These are phyloP conservation scores for Pyrrhia umbra DNA, from an alignment of 2,888 invertebrate genomes.

Conservation along the genomic window DNA sequence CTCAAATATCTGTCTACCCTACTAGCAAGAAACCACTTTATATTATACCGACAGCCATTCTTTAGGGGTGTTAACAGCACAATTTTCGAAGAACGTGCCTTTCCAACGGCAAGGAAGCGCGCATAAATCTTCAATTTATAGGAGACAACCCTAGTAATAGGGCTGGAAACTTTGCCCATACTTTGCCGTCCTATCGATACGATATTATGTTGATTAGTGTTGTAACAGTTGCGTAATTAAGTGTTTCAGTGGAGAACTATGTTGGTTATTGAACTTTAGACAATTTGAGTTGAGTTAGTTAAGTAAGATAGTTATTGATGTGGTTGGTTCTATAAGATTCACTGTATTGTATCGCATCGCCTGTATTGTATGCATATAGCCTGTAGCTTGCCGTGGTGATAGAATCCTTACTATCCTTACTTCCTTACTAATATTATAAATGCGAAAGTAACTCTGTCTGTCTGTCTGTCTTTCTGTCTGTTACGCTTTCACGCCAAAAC, in stretches of 20 bases:
- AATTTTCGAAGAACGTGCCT: slow-evolving; percentile 43
- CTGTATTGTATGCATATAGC: no score
- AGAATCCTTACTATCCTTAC: no score
- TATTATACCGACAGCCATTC: slow-evolving; percentile 10
- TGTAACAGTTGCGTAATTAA: slow-evolving; percentile 31
- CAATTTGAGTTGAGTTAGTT: slow-evolving; percentile 21
- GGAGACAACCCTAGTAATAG: slow-evolving; percentile 17
- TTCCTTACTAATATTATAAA: no score
- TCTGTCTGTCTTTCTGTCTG: no score
- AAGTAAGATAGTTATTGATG: background rate
- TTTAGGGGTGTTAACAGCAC: slow-evolving; percentile 19
- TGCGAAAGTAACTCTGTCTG: no score
- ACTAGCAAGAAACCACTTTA: background rate
- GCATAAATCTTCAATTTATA: slow-evolving; percentile 36
- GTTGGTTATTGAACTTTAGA: slow-evolving; percentile 9
- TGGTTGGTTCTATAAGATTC: no score
- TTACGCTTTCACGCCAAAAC: no score
- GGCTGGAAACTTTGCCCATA: slow-evolving; percentile 34
- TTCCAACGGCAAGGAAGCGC: background rate
- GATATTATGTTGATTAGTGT: slow-evolving; percentile 43
- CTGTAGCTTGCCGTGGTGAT: no score
- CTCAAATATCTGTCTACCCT: background rate
- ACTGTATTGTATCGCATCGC: no score
- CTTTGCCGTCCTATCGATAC: slow-evolving; percentile 26
- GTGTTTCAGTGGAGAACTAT: slow-evolving; percentile 27